phyloP scores from a whole-genome alignment of 2,797 vertebrate species.

The Sebastes jordani region DNA sequence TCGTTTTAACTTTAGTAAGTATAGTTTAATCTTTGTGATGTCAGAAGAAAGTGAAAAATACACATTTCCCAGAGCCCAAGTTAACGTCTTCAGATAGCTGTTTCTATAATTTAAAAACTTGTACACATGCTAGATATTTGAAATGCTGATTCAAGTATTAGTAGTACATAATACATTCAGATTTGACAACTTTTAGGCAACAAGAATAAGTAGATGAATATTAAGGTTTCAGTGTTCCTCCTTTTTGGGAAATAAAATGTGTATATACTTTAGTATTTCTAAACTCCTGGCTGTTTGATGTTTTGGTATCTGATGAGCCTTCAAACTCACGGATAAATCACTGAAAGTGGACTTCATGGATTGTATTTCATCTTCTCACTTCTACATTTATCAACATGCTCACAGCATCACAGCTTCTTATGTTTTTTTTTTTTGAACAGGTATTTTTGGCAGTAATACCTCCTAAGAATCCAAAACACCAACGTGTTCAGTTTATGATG shows the following conservation, averaged over 20 bases:
- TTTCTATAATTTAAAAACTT: not conserved
- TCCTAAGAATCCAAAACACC: not conserved
- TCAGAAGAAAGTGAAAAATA: not conserved
- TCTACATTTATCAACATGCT: not conserved
- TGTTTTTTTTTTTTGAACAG: not conserved
- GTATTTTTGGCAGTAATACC: not conserved
- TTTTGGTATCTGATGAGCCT: not conserved
- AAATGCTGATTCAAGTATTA: not conserved
- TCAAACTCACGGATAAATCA: not conserved
- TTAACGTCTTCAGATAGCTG: not conserved
- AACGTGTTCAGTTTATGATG: not conserved
- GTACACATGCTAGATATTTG: not conserved
- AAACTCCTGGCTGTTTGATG: not conserved
- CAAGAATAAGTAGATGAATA: not conserved
- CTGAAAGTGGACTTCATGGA: not conserved
- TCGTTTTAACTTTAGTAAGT: not conserved
- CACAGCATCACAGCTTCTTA: not conserved
- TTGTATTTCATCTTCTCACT: not conserved
- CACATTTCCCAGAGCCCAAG: not conserved
- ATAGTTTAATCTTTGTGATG: not conserved
- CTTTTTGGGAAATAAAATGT: not conserved
- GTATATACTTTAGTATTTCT: not conserved
- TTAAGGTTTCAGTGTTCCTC: not conserved
- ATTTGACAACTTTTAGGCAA: not conserved
- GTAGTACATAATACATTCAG: not conserved